A percentile compares a stretch with the other conserved stretches of the same genome.
Conservation (phyloP, 2,797 vertebrate species). For the Acrossocheilus wenchowensis region DNA sequence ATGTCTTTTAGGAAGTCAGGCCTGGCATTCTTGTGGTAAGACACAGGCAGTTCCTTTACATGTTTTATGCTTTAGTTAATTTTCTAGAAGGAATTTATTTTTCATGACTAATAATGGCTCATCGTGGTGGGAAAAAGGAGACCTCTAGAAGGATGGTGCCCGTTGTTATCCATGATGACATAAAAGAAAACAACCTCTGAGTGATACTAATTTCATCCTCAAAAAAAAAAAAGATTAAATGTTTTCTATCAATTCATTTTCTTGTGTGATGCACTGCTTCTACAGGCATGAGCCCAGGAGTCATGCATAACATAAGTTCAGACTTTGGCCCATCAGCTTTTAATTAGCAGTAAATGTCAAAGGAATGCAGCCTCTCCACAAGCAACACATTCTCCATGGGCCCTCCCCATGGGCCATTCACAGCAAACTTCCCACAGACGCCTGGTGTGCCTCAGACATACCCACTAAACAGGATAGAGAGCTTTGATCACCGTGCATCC, state of each 20-base stretch:
- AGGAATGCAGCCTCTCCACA: constrained; percentile 71
- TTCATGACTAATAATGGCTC: constrained; percentile 74
- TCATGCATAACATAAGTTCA: constrained; percentile 61
- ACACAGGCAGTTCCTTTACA: constrained; percentile 78
- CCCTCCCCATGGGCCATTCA: constrained; percentile 60
- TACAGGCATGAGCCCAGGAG: constrained; percentile 55
- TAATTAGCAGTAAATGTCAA: constrained; percentile 74
- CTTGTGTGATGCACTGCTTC: constrained; percentile 50
- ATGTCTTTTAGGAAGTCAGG: constrained; percentile 75
- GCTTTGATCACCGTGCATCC: constrained; percentile 32
- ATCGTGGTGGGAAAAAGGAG: constrained; percentile 67
- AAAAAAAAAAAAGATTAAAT: constrained; percentile 37
- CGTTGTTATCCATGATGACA: constrained; percentile 61
- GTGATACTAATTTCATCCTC: constrained; percentile 41
- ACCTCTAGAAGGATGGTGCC: constrained; percentile 61
- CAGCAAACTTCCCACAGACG: constrained; percentile 67
- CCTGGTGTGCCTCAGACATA: constrained; percentile 61
- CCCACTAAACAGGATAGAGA: constrained; percentile 47
- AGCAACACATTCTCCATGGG: constrained; percentile 70
- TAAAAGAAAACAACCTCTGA: constrained; percentile 47
- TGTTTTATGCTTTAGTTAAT: constrained; percentile 77
- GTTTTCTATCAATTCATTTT: constrained; percentile 49
- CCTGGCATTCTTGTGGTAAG: constrained; percentile 78
- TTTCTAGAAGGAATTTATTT: constrained; percentile 75
- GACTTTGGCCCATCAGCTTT: constrained; percentile 74